Conservation (phyloP, 37 sponge, comb jelly and placozoan genomes). For the Dysidea cf. avara region DNA sequence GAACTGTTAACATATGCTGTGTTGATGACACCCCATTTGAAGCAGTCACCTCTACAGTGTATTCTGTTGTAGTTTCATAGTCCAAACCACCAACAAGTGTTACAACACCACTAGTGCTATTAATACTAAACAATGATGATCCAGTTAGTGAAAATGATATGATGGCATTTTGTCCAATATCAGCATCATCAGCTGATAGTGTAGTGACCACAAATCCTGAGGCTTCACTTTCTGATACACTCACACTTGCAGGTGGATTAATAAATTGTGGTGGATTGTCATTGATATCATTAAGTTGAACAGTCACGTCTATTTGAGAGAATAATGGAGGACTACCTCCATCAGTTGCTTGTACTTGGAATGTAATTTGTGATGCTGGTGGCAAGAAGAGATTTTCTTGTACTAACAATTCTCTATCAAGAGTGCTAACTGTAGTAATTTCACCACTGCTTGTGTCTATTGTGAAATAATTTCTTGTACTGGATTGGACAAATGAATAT, state of each 20-base stretch:
- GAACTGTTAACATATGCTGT: not conserved
- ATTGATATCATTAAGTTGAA: slow-evolving; percentile 62
- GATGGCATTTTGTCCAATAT: slow-evolving; percentile 30
- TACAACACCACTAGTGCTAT: too few relatives aligned
- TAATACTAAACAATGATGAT: too few relatives aligned
- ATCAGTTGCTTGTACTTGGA: slow-evolving; percentile 54
- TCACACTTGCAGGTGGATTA: too few relatives aligned
- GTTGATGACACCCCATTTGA: slow-evolving; percentile 3
- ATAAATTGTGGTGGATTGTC: slow-evolving; percentile 68
- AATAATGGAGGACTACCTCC: slow-evolving; percentile 46
- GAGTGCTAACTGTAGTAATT: slow-evolving; percentile 45
- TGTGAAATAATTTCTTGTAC: not conserved
- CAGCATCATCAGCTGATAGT: slow-evolving; percentile 22
- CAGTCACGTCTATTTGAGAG: slow-evolving; percentile 7
- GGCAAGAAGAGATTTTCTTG: slow-evolving; percentile 30
- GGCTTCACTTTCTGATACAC: slow-evolving; percentile 1
- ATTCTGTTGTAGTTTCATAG: slow-evolving; percentile 9
- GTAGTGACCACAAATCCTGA: not conserved
- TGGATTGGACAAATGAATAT: slow-evolving; percentile 31
- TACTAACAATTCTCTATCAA: slow-evolving; percentile 63
- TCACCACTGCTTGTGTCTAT: slow-evolving; percentile 50
- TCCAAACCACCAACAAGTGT: not conserved
- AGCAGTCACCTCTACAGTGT: slow-evolving; percentile 2
- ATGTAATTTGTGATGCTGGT: not conserved
- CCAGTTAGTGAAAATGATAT: slow-evolving; percentile 11